Evolutionary conservation across 35 echinoderm and acorn worm genomes (phyloP).

Genomic region (Heliocidaris erythrogramma): DNA sequence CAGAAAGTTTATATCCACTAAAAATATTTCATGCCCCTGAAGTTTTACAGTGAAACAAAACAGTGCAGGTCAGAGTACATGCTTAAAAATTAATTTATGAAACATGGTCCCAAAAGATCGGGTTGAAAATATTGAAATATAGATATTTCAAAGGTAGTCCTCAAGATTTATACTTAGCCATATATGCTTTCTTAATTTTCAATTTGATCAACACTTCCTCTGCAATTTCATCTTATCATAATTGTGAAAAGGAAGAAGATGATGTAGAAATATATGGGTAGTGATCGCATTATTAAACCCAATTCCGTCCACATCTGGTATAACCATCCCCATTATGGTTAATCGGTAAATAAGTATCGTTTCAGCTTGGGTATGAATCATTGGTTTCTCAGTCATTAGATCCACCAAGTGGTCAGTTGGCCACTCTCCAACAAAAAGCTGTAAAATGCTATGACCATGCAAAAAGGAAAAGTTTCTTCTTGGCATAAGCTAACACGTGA

Average conservation of each 20-base stretch:
- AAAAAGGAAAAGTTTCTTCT: neutral
- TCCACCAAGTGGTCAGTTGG: neutral
- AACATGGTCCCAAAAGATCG: too few species aligned
- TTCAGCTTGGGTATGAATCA: neutral
- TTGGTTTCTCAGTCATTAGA: neutral
- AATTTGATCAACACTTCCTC: too few species aligned
- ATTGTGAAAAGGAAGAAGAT: neutral
- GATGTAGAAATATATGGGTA: neutral
- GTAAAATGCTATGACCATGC: neutral
- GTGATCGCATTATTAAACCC: neutral
- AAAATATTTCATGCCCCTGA: too few species aligned
- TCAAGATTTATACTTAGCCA: too few species aligned
- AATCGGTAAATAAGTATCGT: neutral
- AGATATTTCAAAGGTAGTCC: too few species aligned
- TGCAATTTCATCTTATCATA: too few species aligned
- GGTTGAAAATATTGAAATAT: too few species aligned
- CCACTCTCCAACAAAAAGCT: neutral
- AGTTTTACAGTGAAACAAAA: too few species aligned
- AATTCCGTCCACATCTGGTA: neutral
- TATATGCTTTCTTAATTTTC: too few species aligned
- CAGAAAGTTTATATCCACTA: too few species aligned
- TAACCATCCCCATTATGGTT: neutral
- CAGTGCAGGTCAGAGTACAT: too few species aligned
- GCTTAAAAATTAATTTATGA: too few species aligned
- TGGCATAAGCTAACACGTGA: neutral